Conservation (phyloP, 2,888 invertebrate species). For the Stenurella melanura region DNA sequence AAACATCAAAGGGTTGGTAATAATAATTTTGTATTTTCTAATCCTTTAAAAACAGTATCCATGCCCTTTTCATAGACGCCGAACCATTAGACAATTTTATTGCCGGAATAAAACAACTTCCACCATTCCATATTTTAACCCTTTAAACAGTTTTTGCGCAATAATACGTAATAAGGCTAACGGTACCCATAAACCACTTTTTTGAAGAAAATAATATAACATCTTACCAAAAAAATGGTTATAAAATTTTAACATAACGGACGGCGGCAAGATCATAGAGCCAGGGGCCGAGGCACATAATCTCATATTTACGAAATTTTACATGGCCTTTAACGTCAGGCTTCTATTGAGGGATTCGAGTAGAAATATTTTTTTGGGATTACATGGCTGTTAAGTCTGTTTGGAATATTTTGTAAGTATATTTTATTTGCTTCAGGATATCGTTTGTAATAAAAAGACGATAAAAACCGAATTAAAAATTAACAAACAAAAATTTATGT, state of each 20-base stretch:
- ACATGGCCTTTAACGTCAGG: background rate
- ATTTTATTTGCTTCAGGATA: constrained; percentile 3
- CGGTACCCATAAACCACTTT: background rate
- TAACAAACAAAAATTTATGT: background rate
- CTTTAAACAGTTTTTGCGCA: constrained; percentile 31
- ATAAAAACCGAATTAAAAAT: constrained; percentile 4
- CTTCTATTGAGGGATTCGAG: background rate
- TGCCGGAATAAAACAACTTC: constrained; percentile 28
- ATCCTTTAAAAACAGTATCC: background rate
- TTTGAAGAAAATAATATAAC: background rate
- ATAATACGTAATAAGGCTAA: background rate
- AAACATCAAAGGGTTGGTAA: background rate
- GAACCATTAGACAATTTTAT: constrained; percentile 24
- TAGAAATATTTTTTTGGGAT: constrained; percentile 2
- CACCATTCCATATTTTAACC: constrained; percentile 20
- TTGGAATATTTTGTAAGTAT: constrained; percentile 4
- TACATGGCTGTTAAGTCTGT: background rate
- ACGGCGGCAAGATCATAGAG: constrained; percentile 7
- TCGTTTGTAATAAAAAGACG: background rate
- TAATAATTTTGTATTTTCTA: background rate
- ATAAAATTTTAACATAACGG: background rate
- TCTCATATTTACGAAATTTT: constrained; percentile 12
- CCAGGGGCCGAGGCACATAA: background rate
- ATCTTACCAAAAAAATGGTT: constrained; percentile 12
- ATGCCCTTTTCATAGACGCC: constrained; percentile 1